Percentiles rank a stretch among this genome's conserved stretches.
Conservation (phyloP, 2,113 vertebrate species). For the Cariama cristata region DNA sequence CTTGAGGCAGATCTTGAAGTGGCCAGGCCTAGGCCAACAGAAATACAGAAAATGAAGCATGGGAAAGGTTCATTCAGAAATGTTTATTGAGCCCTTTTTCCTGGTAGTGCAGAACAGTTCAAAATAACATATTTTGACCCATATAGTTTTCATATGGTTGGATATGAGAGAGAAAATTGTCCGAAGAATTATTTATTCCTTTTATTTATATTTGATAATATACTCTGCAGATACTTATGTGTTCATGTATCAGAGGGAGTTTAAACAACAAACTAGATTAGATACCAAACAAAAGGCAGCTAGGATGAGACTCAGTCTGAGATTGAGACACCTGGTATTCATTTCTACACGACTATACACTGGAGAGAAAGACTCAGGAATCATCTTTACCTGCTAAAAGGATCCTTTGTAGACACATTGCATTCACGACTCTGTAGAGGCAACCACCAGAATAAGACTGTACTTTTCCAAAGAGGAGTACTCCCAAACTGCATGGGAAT, state of each 20-base stretch:
- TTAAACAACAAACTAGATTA: neutral
- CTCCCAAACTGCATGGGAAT: neutral
- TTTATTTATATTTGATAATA: neutral
- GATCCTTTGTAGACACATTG: neutral
- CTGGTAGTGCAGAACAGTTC: neutral
- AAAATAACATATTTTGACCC: neutral
- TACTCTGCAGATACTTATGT: neutral
- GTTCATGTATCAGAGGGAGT: neutral
- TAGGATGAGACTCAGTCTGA: neutral
- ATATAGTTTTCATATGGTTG: neutral
- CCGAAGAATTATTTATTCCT: neutral
- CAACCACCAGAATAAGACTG: neutral
- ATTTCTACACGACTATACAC: neutral
- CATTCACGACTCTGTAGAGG: neutral
- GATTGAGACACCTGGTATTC: neutral
- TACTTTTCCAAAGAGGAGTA: neutral
- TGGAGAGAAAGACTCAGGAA: neutral
- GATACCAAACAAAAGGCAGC: neutral
- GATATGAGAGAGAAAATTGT: neutral
- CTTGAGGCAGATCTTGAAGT: neutral
- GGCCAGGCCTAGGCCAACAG: neutral
- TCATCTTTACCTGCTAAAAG: neutral
- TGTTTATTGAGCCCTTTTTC: neutral
- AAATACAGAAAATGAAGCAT: neutral
- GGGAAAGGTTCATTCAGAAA: neutral